Conservation (phyloP, 2,888 invertebrate species). For the Falcaria lacertinaria region DNA sequence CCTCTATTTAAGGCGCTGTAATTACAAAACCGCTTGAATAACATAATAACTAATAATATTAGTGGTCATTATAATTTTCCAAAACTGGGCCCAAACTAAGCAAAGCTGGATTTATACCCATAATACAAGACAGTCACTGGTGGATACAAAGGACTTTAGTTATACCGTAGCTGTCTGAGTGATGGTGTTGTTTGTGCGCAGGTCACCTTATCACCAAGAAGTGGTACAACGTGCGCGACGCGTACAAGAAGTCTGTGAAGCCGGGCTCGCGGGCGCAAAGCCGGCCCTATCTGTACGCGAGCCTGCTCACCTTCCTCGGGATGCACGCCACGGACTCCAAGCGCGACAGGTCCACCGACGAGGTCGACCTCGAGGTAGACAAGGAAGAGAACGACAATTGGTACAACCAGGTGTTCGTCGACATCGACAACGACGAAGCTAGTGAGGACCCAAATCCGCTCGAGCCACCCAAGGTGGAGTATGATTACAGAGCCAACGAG, state of each 20-base stretch:
- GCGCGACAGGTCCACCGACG: constrained; percentile 10
- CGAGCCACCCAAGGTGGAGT: constrained; percentile 29
- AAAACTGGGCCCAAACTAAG: no score
- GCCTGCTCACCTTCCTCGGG: constrained; percentile 43
- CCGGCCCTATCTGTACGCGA: constrained; percentile 44
- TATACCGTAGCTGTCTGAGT: no score
- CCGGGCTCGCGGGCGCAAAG: constrained; percentile 11
- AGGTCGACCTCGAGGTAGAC: constrained; percentile 23
- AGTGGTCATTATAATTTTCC: no score
- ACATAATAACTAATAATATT: no score
- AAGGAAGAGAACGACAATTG: constrained; percentile 35
- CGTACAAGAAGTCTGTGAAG: constrained; percentile 25
- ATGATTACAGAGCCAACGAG: constrained; percentile 13
- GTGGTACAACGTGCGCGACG: constrained; percentile 50
- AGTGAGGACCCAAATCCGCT: constrained; percentile 3
- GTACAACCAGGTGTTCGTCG: constrained; percentile 40
- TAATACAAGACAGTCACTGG: no score
- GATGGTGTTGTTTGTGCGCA: constrained; percentile 23
- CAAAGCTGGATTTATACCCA: no score
- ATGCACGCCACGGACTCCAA: constrained; percentile 5
- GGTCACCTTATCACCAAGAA: constrained; percentile 41
- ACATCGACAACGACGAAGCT: constrained; percentile 29
- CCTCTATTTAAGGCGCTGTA: no score
- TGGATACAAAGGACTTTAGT: no score
- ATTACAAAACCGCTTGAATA: no score